phyloP scores from a whole-genome alignment of 2,797 vertebrate genomes.

The Lithobates sylvaticus region DNA sequence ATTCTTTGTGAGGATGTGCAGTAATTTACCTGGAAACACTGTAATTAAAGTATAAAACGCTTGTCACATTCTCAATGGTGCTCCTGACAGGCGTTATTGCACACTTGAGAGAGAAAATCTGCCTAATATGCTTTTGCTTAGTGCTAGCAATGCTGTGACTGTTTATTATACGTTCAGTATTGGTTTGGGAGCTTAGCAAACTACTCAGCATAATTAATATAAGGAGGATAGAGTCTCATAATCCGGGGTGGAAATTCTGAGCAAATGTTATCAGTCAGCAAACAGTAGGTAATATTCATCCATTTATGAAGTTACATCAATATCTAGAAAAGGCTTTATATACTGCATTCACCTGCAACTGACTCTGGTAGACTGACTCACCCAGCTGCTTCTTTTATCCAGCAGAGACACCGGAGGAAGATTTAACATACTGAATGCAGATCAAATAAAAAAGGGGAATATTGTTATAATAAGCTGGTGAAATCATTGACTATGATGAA shows the following conservation, averaged over 20 bases:
- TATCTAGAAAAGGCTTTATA: neutral
- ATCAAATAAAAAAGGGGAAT: no score
- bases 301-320: neutral
- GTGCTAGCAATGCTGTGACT: neutral
- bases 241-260: neutral
- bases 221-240: neutral
- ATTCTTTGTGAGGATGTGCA: neutral
- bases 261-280: conserved; percentile 6
- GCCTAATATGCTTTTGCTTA: conserved; percentile 2
- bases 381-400: no score
- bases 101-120: neutral
- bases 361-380: no score
- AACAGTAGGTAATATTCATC: neutral
- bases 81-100: conserved; percentile 5
- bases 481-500: no score
- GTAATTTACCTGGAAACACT: conserved; percentile 1
- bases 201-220: conserved; percentile 8
- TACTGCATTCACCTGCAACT: no score
- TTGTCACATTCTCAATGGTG: conserved; percentile 6
- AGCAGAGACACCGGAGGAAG: no score
- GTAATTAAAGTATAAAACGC: conserved; percentile 1
- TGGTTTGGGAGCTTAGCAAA: conserved; percentile 8
- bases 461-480: no score
- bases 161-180: conserved; percentile 3
- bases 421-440: no score